Percentiles rank a stretch among this genome's conserved stretches.
Conservation (phyloP, 2,888 invertebrate genomes). For the Brachyopa scutellaris region DNA sequence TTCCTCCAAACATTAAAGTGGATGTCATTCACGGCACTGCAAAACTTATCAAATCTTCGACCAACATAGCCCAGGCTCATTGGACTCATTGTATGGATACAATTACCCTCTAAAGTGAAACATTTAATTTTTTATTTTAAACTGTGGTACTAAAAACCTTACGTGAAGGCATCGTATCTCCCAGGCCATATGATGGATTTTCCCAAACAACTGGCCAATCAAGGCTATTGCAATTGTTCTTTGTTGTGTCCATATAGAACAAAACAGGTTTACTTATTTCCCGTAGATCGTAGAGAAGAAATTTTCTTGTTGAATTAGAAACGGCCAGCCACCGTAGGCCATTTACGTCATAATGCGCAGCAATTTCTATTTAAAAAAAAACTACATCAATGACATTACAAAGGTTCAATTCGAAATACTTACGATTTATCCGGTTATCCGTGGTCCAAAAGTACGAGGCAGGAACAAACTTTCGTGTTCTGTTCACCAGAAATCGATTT, state of each 20-base stretch:
- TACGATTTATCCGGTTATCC: constrained; percentile 46
- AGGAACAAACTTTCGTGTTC: constrained; percentile 82
- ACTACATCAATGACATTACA: constrained; percentile 62
- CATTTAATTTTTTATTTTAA: not conserved
- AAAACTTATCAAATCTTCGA: constrained; percentile 72
- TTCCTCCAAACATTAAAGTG: constrained; percentile 76
- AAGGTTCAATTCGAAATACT: not conserved
- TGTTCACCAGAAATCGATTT: constrained; percentile 76
- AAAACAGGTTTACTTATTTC: constrained; percentile 75
- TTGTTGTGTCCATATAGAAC: constrained; percentile 73
- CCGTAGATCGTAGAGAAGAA: constrained; percentile 77
- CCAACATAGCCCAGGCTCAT: constrained; percentile 67
- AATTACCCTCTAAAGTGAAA: constrained; percentile 47
- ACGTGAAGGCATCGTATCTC: constrained; percentile 75
- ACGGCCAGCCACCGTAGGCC: constrained; percentile 79
- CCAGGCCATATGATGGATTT: constrained; percentile 73
- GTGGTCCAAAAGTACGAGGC: constrained; percentile 77
- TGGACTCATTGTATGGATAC: constrained; percentile 74
- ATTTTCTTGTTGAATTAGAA: constrained; percentile 73
- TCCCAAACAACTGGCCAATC: constrained; percentile 80
- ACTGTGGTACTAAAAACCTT: constrained; percentile 61
- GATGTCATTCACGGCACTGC: constrained; percentile 74
- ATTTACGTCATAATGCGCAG: constrained; percentile 78
- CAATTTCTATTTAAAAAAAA: constrained; percentile 74
- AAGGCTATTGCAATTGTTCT: constrained; percentile 73